phyloP scores from a whole-genome alignment of 2,888 invertebrate genomes.

The Xestia xanthographa region DNA sequence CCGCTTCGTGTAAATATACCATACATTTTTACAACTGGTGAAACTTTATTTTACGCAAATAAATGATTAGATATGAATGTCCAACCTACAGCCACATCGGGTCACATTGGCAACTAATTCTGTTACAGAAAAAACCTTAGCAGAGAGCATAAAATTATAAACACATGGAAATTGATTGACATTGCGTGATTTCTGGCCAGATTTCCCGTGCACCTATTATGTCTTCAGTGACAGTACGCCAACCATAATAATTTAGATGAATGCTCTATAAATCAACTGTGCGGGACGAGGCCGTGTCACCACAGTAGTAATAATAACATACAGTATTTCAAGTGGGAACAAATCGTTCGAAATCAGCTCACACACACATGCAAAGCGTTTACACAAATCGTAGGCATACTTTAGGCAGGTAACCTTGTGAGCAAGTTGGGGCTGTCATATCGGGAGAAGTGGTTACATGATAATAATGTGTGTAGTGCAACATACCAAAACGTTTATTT shows the following conservation, averaged over 20 bases:
- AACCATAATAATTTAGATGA: slow-evolving; percentile 44
- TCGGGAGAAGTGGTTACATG: neutral
- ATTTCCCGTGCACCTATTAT: slow-evolving; percentile 2
- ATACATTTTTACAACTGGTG: neutral
- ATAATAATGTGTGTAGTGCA: neutral
- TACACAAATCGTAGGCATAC: neutral
- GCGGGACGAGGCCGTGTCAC: slow-evolving; percentile 12
- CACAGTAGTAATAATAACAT: neutral
- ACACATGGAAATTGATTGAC: neutral
- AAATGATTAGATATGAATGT: neutral
- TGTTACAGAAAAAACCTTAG: neutral
- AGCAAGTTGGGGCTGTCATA: neutral
- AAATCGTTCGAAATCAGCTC: neutral
- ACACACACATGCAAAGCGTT: neutral
- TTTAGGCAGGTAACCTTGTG: neutral
- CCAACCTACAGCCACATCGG: neutral
- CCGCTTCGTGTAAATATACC: neutral
- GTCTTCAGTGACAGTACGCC: slow-evolving; percentile 21
- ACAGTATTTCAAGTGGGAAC: neutral
- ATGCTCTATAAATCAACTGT: slow-evolving; percentile 52
- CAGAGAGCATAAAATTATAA: neutral
- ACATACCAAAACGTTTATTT: neutral
- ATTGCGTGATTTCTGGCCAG: neutral
- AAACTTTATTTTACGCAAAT: neutral
- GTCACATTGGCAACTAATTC: neutral